phyloP scores from a whole-genome alignment of 2,888 invertebrate species.

The Tryphoninae sp. region DNA sequence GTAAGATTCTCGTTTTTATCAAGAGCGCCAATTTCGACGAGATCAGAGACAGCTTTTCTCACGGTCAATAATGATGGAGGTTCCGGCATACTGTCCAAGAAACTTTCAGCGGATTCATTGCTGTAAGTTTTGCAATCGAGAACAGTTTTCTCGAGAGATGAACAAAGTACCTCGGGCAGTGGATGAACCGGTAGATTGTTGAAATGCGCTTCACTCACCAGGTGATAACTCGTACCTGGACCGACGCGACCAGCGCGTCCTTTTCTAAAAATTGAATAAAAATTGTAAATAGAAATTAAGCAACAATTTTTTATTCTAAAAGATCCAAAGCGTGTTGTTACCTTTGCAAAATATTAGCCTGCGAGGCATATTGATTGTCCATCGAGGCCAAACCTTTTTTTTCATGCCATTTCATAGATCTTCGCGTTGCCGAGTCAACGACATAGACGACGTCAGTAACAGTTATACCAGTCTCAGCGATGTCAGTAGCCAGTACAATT shows the following conservation, averaged over 20 bases:
- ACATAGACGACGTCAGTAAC: conserved; percentile 88
- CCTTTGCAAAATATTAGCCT: conserved; percentile 85
- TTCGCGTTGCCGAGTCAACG: conserved; percentile 86
- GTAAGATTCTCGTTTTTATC: conserved; percentile 85
- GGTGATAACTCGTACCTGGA: conserved; percentile 84
- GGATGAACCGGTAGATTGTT: conserved; percentile 82
- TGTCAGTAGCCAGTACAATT: conserved; percentile 88
- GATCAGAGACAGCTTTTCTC: conserved; percentile 84
- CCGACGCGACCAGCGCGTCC: conserved; percentile 87
- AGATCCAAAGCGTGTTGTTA: conserved; percentile 41
- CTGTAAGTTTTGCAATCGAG: conserved; percentile 85
- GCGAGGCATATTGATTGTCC: conserved; percentile 85
- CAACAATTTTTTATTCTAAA: background rate
- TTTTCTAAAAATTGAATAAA: conserved; percentile 69
- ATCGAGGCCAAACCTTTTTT: conserved; percentile 81
- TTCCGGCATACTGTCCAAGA: conserved; percentile 85
- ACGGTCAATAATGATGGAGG: conserved; percentile 83
- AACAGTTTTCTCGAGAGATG: conserved; percentile 84
- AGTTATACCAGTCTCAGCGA: conserved; percentile 89
- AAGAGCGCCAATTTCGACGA: conserved; percentile 84
- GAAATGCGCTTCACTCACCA: conserved; percentile 82
- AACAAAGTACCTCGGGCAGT: conserved; percentile 85
- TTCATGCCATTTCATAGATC: conserved; percentile 83
- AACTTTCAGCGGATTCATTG: conserved; percentile 83
- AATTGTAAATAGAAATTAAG: background rate